phyloP scores from a whole-genome alignment of 1,140 invertebrate genomes.

The Habropoda laboriosa region DNA sequence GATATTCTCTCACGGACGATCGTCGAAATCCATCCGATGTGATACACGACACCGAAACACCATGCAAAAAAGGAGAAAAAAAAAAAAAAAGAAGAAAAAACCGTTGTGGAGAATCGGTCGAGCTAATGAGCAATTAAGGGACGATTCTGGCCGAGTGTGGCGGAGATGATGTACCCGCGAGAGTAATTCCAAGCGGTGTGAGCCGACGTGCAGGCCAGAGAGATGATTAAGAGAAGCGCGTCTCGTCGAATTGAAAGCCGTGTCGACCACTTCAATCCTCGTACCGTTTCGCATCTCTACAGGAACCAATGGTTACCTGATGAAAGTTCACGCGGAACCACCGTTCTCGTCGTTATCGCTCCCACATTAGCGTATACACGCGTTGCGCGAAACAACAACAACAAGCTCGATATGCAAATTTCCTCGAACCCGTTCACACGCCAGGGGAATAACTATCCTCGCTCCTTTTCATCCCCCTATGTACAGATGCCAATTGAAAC shows the following conservation, averaged over 20 bases:
- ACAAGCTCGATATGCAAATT: too few species aligned
- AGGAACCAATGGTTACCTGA: neutral
- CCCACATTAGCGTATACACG: too few species aligned
- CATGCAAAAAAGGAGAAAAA: too few species aligned
- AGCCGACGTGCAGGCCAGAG: neutral
- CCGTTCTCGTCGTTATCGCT: too few species aligned
- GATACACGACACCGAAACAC: too few species aligned
- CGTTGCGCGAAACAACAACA: too few species aligned
- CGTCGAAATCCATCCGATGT: too few species aligned
- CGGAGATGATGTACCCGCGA: neutral
- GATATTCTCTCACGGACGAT: too few species aligned
- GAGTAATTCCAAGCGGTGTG: neutral
- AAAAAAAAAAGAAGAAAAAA: too few species aligned
- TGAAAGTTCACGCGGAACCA: neutral
- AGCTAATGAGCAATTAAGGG: neutral
- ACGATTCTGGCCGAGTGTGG: neutral
- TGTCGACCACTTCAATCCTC: neutral
- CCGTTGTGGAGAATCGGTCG: neutral
- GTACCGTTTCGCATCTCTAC: neutral
- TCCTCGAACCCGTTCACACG: too few species aligned
- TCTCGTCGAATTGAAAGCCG: neutral
- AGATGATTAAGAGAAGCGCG: neutral
- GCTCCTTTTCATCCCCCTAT: too few species aligned
- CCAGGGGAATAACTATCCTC: too few species aligned
- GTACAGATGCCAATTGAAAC: conserved; percentile 10